Percentiles rank a stretch among this genome's conserved stretches.
Conservation (phyloP, 2,888 invertebrate species). For the Nymphalis urticae region DNA sequence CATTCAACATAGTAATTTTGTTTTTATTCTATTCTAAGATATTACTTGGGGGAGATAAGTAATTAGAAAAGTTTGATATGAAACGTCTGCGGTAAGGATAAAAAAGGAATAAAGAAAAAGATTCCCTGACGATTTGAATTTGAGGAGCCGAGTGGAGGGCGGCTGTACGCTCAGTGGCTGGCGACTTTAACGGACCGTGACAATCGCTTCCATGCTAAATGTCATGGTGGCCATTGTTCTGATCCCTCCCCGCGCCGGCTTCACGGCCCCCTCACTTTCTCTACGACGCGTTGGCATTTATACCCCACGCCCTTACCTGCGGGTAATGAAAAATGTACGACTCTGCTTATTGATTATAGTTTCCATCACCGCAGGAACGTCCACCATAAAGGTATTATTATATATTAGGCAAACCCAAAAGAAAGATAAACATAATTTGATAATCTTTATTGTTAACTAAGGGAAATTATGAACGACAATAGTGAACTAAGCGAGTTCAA, state of each 20-base stretch:
- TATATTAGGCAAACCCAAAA: too few relatives aligned
- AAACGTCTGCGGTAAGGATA: conserved; percentile 46
- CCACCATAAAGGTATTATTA: not conserved
- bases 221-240: conserved; percentile 81
- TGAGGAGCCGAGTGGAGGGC: conserved; percentile 63
- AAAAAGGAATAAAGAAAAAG: conserved; percentile 47
- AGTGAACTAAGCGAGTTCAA: conserved; percentile 52
- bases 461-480: conserved; percentile 61
- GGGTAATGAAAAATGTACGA: conserved; percentile 66
- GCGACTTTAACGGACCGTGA: conserved; percentile 75
- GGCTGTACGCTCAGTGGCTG: conserved; percentile 69
- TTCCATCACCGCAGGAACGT: conserved; percentile 22
- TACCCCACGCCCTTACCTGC: conserved; percentile 64
- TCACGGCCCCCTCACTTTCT: conserved; percentile 56
- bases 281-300: conserved; percentile 72
- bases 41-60: conserved; percentile 39
- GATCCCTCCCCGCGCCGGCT: conserved; percentile 49
- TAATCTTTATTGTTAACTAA: conserved; percentile 52
- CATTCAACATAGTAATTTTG: conserved; percentile 16
- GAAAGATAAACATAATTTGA: conserved; percentile 18
- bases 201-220: conserved; percentile 81
- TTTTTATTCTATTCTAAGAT: conserved; percentile 27
- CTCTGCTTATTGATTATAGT: conserved; percentile 58
- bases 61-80: conserved; percentile 44
- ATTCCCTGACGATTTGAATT: conserved; percentile 57